A percentile compares a stretch with the other conserved stretches of the same genome.
Evolutionary conservation across 2,888 invertebrate genomes (phyloP).

Genomic region (Mesochorus sp.): DNA sequence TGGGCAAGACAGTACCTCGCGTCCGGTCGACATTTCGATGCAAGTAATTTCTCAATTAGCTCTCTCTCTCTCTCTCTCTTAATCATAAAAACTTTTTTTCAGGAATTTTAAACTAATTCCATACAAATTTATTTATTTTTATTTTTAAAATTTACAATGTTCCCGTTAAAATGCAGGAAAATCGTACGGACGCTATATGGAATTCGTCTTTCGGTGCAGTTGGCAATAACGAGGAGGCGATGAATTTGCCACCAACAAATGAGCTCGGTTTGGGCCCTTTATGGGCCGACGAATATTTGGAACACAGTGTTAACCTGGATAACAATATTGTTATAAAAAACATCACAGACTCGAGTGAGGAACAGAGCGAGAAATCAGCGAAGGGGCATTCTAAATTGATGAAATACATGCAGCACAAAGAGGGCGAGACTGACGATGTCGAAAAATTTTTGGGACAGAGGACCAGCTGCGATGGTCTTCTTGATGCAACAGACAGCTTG

Average conservation of each 20-base stretch:
- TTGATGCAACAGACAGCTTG: constrained; percentile 70
- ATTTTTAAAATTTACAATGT: background rate
- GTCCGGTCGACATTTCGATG: constrained; percentile 77
- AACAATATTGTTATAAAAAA: constrained; percentile 71
- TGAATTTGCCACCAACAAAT: constrained; percentile 67
- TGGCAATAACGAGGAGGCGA: background rate
- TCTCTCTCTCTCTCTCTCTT: background rate
- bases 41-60: constrained; percentile 53
- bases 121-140: too few species aligned
- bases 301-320: constrained; percentile 76
- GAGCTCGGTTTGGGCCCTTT: constrained; percentile 83
- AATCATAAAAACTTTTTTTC: background rate
- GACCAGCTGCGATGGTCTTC: constrained; percentile 73
- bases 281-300: constrained; percentile 87
- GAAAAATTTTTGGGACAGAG: constrained; percentile 83
- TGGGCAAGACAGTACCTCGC: constrained; percentile 85
- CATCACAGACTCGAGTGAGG: constrained; percentile 63
- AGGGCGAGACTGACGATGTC: constrained; percentile 86
- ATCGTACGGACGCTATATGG: constrained; percentile 82
- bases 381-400: constrained; percentile 91
- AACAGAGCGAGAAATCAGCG: constrained; percentile 83
- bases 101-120: too few species aligned
- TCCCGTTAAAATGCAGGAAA: constrained; percentile 70
- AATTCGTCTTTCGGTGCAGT: constrained; percentile 75
- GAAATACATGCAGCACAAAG: constrained; percentile 93